Evolutionary conservation across 2,113 vertebrate genomes (phyloP).

Genomic region (Xenotilapia leptura): DNA sequence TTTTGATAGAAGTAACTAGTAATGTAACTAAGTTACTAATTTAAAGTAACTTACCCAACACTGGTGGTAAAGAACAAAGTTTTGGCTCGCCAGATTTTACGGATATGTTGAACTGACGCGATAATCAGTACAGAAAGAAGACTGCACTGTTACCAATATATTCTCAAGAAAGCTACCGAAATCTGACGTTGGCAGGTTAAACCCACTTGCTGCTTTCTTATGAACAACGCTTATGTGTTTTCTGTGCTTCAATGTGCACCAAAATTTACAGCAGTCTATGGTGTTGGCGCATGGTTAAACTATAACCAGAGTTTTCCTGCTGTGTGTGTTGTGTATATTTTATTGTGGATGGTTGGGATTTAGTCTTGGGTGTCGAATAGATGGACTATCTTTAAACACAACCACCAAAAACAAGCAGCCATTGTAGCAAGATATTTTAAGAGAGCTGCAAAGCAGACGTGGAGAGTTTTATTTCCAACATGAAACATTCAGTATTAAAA

Average conservation of each 20-base stretch:
- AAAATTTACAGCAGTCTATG: constrained; percentile 22
- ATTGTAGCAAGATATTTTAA: constrained; percentile 31
- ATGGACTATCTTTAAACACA: constrained; percentile 26
- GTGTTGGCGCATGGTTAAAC: constrained; percentile 34
- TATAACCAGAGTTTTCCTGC: constrained; percentile 41
- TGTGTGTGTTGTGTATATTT: constrained; percentile 44
- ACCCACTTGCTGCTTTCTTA: constrained; percentile 37
- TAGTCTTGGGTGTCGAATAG: constrained; percentile 1
- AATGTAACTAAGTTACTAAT: too few relatives aligned
- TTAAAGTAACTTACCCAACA: too few relatives aligned
- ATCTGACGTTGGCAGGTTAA: constrained; percentile 11
- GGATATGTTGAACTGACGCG: background rate
- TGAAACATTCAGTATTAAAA: background rate
- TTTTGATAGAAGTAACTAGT: too few relatives aligned
- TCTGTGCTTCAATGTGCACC: constrained; percentile 42
- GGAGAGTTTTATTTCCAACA: constrained; percentile 38
- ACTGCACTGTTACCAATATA: constrained; percentile 3
- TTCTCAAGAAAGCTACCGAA: background rate
- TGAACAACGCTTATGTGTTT: constrained; percentile 35
- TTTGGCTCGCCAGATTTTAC: constrained; percentile 8
- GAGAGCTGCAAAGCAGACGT: background rate
- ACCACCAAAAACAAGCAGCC: constrained; percentile 42
- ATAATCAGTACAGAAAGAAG: background rate
- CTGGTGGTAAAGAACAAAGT: background rate
- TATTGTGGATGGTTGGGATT: constrained; percentile 27